These are phyloP conservation scores for Calypte anna DNA, from an alignment of 2,113 vertebrate species.

Conservation along the genomic window DNA sequence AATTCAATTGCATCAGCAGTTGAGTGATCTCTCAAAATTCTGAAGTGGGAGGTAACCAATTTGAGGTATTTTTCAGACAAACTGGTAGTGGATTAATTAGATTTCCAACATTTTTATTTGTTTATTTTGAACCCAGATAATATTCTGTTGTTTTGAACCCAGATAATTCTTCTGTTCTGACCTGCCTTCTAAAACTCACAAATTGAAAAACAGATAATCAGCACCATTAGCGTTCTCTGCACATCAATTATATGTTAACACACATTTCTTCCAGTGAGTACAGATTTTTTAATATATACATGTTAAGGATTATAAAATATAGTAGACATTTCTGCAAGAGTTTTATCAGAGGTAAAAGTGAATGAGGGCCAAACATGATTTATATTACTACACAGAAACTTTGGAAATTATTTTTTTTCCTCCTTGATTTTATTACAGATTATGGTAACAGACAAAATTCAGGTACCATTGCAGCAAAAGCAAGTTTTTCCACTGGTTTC, in stretches of 20 bases:
- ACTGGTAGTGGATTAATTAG: conserved; percentile 50
- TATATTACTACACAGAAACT: not conserved
- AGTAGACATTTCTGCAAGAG: not conserved
- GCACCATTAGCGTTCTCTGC: conserved; percentile 29
- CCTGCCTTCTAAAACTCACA: conserved; percentile 32
- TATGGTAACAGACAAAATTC: not conserved
- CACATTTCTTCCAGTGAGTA: not conserved
- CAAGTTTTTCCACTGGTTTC: not conserved
- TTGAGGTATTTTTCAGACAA: conserved; percentile 39
- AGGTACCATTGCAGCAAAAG: not conserved
- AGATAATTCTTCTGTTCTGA: conserved; percentile 48
- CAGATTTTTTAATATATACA: not conserved
- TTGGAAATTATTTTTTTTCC: not conserved
- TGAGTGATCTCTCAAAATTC: conserved; percentile 23
- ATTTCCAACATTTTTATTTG: conserved; percentile 48
- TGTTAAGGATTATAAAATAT: not conserved
- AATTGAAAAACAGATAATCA: conserved; percentile 11
- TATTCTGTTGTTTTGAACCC: conserved; percentile 55
- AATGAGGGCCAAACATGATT: not conserved
- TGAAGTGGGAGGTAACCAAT: conserved; percentile 26
- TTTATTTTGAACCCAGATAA: conserved; percentile 52
- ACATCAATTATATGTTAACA: conserved; percentile 40
- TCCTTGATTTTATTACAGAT: not conserved
- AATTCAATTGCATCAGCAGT: conserved; percentile 34
- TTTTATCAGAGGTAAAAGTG: not conserved